A percentile compares a stretch with the other conserved stretches of the same genome.
Conservation (phyloP, 2,888 invertebrate genomes). For the Cheilosia grossa region DNA sequence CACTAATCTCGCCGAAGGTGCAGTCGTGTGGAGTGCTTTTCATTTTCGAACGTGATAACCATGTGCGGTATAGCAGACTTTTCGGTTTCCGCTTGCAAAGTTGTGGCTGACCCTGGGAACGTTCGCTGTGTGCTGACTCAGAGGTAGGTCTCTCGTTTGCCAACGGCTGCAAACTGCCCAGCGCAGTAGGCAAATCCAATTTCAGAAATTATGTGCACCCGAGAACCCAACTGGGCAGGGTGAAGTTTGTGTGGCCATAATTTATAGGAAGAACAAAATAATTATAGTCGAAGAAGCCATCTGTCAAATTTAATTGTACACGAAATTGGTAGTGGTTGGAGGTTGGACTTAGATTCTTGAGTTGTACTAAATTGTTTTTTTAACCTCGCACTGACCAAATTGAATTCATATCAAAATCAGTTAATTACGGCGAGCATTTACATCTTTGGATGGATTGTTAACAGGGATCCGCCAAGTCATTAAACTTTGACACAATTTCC, state of each 20-base stretch:
- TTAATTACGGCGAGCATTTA: too few species aligned
- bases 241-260: background rate
- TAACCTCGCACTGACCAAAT: background rate
- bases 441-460: too few species aligned
- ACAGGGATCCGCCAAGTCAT: too few species aligned
- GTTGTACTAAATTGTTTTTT: background rate
- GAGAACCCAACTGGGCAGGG: background rate
- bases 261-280: background rate
- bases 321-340: background rate
- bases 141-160: constrained; percentile 12
- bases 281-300: constrained; percentile 17
- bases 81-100: constrained; percentile 33
- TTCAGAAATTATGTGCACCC: constrained; percentile 29
- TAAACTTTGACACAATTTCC: too few species aligned
- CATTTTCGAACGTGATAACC: constrained; percentile 10
- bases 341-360: background rate
- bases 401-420: too few species aligned
- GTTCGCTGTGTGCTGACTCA: constrained; percentile 24
- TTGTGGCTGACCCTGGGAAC: constrained; percentile 33
- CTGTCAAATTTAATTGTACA: constrained; percentile 15
- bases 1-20: background rate
- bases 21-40: constrained; percentile 1
- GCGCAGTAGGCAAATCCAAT: constrained; percentile 25
- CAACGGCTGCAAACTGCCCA: constrained; percentile 14
- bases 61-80: constrained; percentile 11